These are phyloP conservation scores for Hofmannophila pseudospretella DNA, from an alignment of 2,888 invertebrate species.

Conservation along the genomic window DNA sequence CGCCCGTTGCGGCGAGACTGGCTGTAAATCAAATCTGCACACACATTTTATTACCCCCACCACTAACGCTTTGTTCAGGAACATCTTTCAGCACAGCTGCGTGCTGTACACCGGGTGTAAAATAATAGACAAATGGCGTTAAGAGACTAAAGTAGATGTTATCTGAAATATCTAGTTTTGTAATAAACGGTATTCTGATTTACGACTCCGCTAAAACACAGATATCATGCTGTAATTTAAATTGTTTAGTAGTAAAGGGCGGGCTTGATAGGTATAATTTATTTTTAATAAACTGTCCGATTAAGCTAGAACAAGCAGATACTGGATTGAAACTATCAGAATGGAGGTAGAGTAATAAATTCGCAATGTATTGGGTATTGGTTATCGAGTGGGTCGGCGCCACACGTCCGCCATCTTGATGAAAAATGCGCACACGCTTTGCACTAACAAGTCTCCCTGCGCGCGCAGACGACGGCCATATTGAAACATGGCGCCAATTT, in stretches of 20 bases:
- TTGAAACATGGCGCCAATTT: conserved; percentile 45
- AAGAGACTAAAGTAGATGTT: not conserved
- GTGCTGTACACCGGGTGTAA: not conserved
- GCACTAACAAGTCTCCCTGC: conserved; percentile 36
- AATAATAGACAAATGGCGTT: no score
- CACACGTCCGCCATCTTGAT: conserved; percentile 42
- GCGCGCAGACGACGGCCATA: conserved; percentile 23
- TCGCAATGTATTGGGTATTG: conserved; percentile 25
- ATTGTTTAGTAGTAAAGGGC: conserved; percentile 24
- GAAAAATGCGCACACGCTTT: conserved; percentile 40
- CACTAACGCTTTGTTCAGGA: not conserved
- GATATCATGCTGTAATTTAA: conserved; percentile 26
- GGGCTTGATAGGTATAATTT: conserved; percentile 28
- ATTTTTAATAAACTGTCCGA: conserved; percentile 37
- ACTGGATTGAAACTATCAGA: conserved; percentile 34
- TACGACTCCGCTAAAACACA: conserved; percentile 19
- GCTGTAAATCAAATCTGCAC: conserved; percentile 34
- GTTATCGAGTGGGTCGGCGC: conserved; percentile 48
- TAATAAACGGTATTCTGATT: conserved; percentile 11
- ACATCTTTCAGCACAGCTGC: not conserved
- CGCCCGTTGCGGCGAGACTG: conserved; percentile 22
- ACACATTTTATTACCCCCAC: conserved; percentile 27
- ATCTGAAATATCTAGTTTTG: conserved; percentile 3
- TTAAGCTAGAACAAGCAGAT: conserved; percentile 20
- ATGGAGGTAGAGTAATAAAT: conserved; percentile 41